Evolutionary conservation across 2,797 vertebrate genomes (phyloP).

Genomic region (Gadopsis bispinosus): DNA sequence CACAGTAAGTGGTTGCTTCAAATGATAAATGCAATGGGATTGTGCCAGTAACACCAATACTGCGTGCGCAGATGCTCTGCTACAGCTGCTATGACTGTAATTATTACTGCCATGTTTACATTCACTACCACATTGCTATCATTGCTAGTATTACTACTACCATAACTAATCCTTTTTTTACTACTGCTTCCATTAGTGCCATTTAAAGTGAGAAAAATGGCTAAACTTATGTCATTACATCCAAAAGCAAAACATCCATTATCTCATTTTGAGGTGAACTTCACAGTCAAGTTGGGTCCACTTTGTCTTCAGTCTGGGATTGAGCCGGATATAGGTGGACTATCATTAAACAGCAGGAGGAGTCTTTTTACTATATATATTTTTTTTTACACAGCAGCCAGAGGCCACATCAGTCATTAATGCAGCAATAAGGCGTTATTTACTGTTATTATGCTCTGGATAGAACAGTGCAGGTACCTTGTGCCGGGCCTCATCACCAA

Average conservation of each 20-base stretch:
- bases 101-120: background rate
- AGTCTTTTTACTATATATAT: conserved; percentile 17
- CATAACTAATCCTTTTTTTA: background rate
- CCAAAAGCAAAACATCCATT: conserved; percentile 25
- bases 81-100: background rate
- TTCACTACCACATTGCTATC: background rate
- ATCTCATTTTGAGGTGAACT: background rate
- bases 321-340: background rate
- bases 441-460: conserved; percentile 53
- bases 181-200: background rate
- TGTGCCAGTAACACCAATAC: background rate
- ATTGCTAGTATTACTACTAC: background rate
- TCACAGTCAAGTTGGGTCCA: background rate
- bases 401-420: conserved; percentile 31
- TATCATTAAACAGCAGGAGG: background rate
- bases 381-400: conserved; percentile 17
- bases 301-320: background rate
- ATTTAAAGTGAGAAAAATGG: background rate
- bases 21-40: background rate
- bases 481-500: conserved; percentile 47
- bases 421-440: conserved; percentile 36
- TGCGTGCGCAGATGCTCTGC: background rate
- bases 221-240: background rate
- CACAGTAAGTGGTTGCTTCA: conserved; percentile 61
- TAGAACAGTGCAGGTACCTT: conserved; percentile 28